Evolutionary conservation across 1,140 invertebrate species (phyloP).

Genomic region (Trigoniulus corallinus): DNA sequence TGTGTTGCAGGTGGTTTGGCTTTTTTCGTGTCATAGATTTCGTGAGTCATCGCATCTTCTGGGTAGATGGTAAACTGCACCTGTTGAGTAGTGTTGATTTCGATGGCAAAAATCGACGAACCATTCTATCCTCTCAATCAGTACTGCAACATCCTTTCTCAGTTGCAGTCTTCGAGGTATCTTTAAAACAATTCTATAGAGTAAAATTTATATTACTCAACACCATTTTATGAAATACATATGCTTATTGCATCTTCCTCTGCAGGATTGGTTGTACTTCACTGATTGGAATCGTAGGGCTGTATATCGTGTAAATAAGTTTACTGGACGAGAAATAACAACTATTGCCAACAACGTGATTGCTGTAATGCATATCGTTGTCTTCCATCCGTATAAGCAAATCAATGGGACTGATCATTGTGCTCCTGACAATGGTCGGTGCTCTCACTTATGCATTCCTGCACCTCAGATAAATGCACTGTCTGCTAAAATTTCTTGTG

Average conservation of each 20-base stretch:
- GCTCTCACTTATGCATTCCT: conserved; percentile 78
- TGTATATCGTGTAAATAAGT: conserved; percentile 86
- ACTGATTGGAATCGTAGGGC: conserved; percentile 90
- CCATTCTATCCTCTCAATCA: conserved; percentile 36
- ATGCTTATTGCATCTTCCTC: background rate
- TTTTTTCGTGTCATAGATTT: too few species aligned
- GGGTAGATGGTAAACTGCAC: conserved; percentile 89
- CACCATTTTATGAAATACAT: background rate
- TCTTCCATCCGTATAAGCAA: conserved; percentile 83
- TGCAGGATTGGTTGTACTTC: conserved; percentile 78
- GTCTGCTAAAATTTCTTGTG: conserved; percentile 63
- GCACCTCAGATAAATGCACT: conserved; percentile 56
- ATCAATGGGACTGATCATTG: conserved; percentile 77
- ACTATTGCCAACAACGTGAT: conserved; percentile 19
- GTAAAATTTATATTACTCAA: too few species aligned
- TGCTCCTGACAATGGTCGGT: conserved; percentile 72
- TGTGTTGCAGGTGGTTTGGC: too few species aligned
- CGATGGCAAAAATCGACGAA: conserved; percentile 56
- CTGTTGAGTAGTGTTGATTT: conserved; percentile 70
- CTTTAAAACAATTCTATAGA: too few species aligned
- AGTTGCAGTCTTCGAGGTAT: conserved; percentile 63
- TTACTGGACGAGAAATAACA: conserved; percentile 58
- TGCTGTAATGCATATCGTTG: conserved; percentile 81
- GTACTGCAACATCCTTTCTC: conserved; percentile 76
- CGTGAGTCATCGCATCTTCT: conserved; percentile 67